These are phyloP conservation scores for Zoroaster sp. DNA, from an alignment of 53 echinoderm and acorn worm species.

Conservation along the genomic window DNA sequence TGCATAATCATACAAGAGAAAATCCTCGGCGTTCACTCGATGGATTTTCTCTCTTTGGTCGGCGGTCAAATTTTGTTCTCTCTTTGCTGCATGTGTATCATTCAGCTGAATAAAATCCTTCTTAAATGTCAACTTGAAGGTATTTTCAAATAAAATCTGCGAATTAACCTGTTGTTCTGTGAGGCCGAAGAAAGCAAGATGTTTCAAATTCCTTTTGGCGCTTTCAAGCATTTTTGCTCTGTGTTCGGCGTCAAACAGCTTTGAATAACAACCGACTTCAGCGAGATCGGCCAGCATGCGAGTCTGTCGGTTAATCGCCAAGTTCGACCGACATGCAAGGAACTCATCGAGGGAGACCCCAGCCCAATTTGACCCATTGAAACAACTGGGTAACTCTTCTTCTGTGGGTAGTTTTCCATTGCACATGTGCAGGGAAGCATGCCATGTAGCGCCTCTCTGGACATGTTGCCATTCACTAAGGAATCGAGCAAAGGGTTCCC, in stretches of 20 bases:
- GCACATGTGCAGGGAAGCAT: constrained; percentile 81
- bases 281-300: constrained; percentile 91
- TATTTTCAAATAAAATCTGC: constrained; percentile 90
- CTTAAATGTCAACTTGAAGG: constrained; percentile 51
- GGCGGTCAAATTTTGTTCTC: constrained; percentile 1
- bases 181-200: constrained; percentile 83
- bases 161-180: constrained; percentile 16
- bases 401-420: constrained; percentile 62
- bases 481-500: constrained; percentile 78
- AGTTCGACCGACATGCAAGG: constrained; percentile 73
- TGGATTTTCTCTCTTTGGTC: constrained; percentile 45
- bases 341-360: constrained; percentile 83
- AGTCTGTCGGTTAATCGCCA: constrained; percentile 87
- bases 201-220: constrained; percentile 53
- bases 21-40: constrained; percentile 61
- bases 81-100: constrained; percentile 60
- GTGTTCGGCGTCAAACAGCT: constrained; percentile 55
- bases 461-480: constrained; percentile 97
- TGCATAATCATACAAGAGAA: constrained; percentile 84
- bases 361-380: constrained; percentile 65
- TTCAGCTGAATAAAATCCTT: constrained; percentile 71
- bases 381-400: constrained; percentile 74
- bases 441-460: constrained; percentile 91
- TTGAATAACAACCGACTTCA: constrained; percentile 81
- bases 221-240: constrained; percentile 64